phyloP scores from a whole-genome alignment of 2,888 invertebrate genomes.

The Eumerus sabulonum region DNA sequence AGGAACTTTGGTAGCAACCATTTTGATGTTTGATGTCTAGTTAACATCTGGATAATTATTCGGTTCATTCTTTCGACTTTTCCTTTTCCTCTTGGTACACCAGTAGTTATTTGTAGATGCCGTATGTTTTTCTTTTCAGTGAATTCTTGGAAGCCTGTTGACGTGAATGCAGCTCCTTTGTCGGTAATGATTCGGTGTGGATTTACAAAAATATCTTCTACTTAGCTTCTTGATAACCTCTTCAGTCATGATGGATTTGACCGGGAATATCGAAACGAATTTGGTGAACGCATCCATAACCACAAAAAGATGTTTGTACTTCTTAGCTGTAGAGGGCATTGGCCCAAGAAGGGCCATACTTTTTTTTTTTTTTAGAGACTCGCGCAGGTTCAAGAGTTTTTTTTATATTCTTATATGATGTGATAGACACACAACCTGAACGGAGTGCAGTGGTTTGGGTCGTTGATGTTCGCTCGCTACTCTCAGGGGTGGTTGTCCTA shows the following conservation, averaged over 20 bases:
- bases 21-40: background rate
- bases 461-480: too few relatives aligned
- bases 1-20: slow-evolving; percentile 31
- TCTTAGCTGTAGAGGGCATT: slow-evolving; percentile 70
- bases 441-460: too few relatives aligned
- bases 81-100: slow-evolving; percentile 70
- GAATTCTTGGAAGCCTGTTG: slow-evolving; percentile 9
- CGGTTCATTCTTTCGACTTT: slow-evolving; percentile 74
- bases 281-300: slow-evolving; percentile 73
- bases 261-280: slow-evolving; percentile 74
- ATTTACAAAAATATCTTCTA: slow-evolving; percentile 71
- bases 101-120: slow-evolving; percentile 13
- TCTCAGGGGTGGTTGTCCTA: too few relatives aligned
- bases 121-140: slow-evolving; percentile 9
- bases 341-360: slow-evolving; percentile 75
- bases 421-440: too few relatives aligned
- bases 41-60: slow-evolving; percentile 64
- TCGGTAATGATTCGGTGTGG: slow-evolving; percentile 74
- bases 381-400: too few relatives aligned
- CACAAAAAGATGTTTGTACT: slow-evolving; percentile 72
- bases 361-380: too few relatives aligned
- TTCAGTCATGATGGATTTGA: slow-evolving; percentile 68
- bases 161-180: slow-evolving; percentile 73
- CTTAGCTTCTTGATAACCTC: slow-evolving; percentile 72
- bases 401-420: too few relatives aligned